Base-by-base conservation (phyloP, 2,888 invertebrate genomes). In the Abscondita cerata region DNA sequence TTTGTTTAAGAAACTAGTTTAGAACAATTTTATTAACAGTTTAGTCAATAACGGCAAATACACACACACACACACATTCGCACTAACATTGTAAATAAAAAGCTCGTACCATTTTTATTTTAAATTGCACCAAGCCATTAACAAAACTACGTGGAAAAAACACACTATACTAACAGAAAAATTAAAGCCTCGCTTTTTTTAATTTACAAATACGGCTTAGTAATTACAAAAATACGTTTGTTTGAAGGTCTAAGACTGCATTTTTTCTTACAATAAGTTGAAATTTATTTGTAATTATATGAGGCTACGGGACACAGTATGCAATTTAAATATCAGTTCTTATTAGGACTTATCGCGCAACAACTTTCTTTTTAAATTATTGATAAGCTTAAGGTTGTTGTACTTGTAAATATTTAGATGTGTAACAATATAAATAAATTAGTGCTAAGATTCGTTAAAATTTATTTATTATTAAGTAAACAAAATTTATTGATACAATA, bases 261-360 rank as follows among this genome's bases (percentile, higher is more conserved):
- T 72, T 72, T 73, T 70, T 68, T 59, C 58, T 64, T 62, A 58
- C 51, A 69, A 70, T 71, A 70, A 69, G 70, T 67, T 69, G 71
- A 75, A 72, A 69, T 68, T 65, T 73, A 71, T 70, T 65, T n/a
- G n/a, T n/a, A 66, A 6, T 71, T 66, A 70, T 70, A 71, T 71
- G 76, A 78, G 78, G 78, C 78, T 76, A 77, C 68, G 76, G 77
- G 76, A 75, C 76, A 73, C 68, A 68, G 69, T 69, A 70, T 74
- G 76, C 75, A 76, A 76, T 76, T 72, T 72, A 72, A 52, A 20
- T 52, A 60, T 52, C 53, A 38, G 56, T 47, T 64, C 57, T 48
- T 9, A 33, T 51, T 36, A 31, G 59, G 59, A 55, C 54, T 52
- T 59, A 59, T 59, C 68, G 64, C 59, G 65, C 57, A 63, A 31